A percentile compares a stretch with the other conserved stretches of the same genome.
Conservation (phyloP, 2,113 vertebrate genomes). For the Limnothrissa miodon region DNA sequence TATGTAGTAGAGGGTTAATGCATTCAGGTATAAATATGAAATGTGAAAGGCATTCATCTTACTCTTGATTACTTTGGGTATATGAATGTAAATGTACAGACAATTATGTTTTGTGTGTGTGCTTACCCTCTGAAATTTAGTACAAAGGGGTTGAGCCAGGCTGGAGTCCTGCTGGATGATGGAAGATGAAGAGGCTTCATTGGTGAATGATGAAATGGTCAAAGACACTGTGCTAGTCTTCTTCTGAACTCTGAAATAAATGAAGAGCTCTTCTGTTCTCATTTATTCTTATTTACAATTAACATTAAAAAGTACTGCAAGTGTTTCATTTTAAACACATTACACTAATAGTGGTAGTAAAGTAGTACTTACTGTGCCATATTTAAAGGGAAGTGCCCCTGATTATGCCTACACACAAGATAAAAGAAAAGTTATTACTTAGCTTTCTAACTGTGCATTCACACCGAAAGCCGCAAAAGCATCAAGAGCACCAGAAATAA, state of each 20-base stretch:
- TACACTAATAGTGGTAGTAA: not conserved
- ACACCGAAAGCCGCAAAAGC: too few relatives aligned
- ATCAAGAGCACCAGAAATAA: too few relatives aligned
- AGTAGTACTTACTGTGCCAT: slow-evolving; percentile 70
- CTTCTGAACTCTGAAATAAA: slow-evolving; percentile 63
- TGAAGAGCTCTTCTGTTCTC: not conserved
- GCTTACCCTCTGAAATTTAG: slow-evolving; percentile 61
- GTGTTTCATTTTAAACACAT: not conserved
- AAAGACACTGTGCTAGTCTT: slow-evolving; percentile 74
- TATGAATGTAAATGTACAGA: slow-evolving; percentile 11
- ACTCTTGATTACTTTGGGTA: too few relatives aligned
- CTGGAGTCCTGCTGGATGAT: slow-evolving; percentile 65
- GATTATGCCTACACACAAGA: slow-evolving; percentile 16
- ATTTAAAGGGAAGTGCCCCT: slow-evolving; percentile 53
- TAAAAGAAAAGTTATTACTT: too few relatives aligned
- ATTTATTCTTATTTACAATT: too few relatives aligned
- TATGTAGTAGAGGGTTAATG: too few relatives aligned
- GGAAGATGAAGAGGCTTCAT: slow-evolving; percentile 53
- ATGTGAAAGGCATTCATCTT: too few relatives aligned
- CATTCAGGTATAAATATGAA: too few relatives aligned
- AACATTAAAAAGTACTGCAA: not conserved
- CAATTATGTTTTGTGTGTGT: not conserved
- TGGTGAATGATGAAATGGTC: slow-evolving; percentile 70
- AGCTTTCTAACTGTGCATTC: too few relatives aligned
- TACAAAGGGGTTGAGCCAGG: slow-evolving; percentile 64